Conservation (phyloP, 2,888 invertebrate genomes). For the Bellardia pandia region DNA sequence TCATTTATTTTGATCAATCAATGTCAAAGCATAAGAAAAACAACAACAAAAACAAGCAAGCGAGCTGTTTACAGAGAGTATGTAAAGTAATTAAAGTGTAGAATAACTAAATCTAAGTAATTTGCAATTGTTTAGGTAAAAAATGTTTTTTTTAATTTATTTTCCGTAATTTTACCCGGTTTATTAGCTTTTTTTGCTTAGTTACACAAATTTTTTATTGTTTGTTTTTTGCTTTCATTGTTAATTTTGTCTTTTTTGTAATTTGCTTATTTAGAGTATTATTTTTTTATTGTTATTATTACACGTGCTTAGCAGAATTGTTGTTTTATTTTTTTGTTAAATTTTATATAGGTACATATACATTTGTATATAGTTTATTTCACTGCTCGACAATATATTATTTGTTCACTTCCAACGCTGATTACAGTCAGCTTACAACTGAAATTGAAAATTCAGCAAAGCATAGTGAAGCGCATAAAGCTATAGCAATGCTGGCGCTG, state of each 20-base stretch:
- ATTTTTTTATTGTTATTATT: conserved; percentile 28
- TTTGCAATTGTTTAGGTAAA: conserved; percentile 3
- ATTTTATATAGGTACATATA: not conserved
- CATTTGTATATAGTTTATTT: not conserved
- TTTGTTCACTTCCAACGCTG: conserved; percentile 80
- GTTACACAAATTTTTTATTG: not conserved
- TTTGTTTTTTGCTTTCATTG: conserved; percentile 16
- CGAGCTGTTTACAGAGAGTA: not conserved
- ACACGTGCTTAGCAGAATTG: conserved; percentile 54
- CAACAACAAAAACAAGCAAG: not conserved
- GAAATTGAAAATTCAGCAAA: conserved; percentile 83
- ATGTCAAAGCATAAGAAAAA: conserved; percentile 44
- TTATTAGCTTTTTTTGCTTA: conserved; percentile 25
- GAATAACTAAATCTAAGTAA: not conserved
- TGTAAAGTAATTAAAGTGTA: conserved; percentile 14
- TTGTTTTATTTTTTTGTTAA: conserved; percentile 20
- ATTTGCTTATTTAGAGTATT: conserved; percentile 11
- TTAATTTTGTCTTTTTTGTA: conserved; percentile 30
- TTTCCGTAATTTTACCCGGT: conserved; percentile 39
- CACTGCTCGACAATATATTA: conserved; percentile 16
- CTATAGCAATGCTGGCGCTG: conserved; percentile 70
- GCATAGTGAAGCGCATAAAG: conserved; percentile 80
- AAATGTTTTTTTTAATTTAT: not conserved
- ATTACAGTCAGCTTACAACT: conserved; percentile 84
- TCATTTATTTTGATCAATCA: conserved; percentile 61